Conservation (phyloP, 1,140 invertebrate genomes). For the Drosophila nebulosa region DNA sequence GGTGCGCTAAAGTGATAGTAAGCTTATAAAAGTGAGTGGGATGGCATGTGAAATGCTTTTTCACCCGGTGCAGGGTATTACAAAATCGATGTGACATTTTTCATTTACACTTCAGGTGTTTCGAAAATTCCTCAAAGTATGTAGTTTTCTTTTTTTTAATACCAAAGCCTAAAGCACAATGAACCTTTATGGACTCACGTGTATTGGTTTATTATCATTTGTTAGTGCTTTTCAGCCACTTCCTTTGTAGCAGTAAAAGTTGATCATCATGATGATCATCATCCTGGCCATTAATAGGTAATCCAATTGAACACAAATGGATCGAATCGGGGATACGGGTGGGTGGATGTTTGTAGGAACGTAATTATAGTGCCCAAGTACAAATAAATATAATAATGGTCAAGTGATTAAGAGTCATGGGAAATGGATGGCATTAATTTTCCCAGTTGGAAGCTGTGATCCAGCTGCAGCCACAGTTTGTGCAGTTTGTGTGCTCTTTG, state of each 20-base stretch:
- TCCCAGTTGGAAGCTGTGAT: constrained; percentile 55
- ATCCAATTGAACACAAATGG: constrained; percentile 68
- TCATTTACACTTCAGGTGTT: too few species aligned
- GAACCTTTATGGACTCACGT: neutral
- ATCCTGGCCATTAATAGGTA: constrained; percentile 48
- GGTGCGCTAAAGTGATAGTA: too few species aligned
- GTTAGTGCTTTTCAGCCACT: neutral
- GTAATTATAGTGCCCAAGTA: constrained; percentile 61
- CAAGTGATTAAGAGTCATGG: constrained; percentile 76
- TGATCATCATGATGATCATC: constrained; percentile 28
- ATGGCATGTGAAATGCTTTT: too few species aligned
- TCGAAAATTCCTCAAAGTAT: too few species aligned
- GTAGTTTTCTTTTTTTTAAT: too few species aligned
- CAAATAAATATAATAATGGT: constrained; percentile 72
- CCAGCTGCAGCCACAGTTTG: neutral
- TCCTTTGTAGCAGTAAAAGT: constrained; percentile 7
- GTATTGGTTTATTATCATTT: neutral
- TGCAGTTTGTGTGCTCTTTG: too few species aligned
- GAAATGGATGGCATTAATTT: constrained; percentile 71
- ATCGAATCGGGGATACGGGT: constrained; percentile 13
- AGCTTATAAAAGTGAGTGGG: too few species aligned
- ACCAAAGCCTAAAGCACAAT: neutral
- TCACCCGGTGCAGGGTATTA: too few species aligned
- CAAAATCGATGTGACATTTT: too few species aligned
- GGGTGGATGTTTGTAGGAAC: constrained; percentile 45